Evolutionary conservation across 2,888 invertebrate genomes (phyloP).

Genomic region (Eristalis pertinax): DNA sequence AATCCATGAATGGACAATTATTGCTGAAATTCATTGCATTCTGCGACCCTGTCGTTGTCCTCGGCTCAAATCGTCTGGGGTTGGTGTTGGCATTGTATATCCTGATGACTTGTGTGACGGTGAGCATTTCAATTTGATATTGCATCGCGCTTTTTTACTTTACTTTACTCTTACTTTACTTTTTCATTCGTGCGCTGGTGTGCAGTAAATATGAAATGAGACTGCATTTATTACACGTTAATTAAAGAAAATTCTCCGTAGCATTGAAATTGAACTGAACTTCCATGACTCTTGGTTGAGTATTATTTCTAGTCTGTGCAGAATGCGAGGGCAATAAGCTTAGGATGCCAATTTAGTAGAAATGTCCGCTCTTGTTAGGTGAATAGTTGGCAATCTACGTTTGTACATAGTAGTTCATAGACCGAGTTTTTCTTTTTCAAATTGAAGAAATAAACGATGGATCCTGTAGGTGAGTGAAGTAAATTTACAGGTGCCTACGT

Average conservation of each 20-base stretch:
- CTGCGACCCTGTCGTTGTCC: slow-evolving; percentile 24
- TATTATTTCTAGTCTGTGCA: slow-evolving; percentile 19
- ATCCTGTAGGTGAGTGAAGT: slow-evolving; percentile 4
- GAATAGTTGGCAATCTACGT: slow-evolving; percentile 27
- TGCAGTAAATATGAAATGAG: slow-evolving; percentile 66
- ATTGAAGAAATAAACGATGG: slow-evolving; percentile 26
- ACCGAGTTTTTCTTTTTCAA: slow-evolving; percentile 48
- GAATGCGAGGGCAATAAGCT: slow-evolving; percentile 39
- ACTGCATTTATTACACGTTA: slow-evolving; percentile 70
- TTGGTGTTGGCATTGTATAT: neutral
- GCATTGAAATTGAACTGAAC: slow-evolving; percentile 50
- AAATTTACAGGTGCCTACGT: slow-evolving; percentile 28
- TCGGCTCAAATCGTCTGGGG: slow-evolving; percentile 7
- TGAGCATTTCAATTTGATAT: slow-evolving; percentile 52
- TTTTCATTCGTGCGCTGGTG: slow-evolving; percentile 35
- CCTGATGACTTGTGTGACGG: slow-evolving; percentile 2
- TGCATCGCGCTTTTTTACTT: slow-evolving; percentile 12
- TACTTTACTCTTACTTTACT: slow-evolving; percentile 19
- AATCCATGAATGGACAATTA: slow-evolving; percentile 70
- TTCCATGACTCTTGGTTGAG: slow-evolving; percentile 29
- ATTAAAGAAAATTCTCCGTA: slow-evolving; percentile 58
- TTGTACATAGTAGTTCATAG: slow-evolving; percentile 21
- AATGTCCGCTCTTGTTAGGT: slow-evolving; percentile 53
- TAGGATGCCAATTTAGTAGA: slow-evolving; percentile 56
- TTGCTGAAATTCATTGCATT: slow-evolving; percentile 65